These are phyloP conservation scores for Diogma glabrata DNA, from an alignment of 2,888 invertebrate species.

Conservation along the genomic window DNA sequence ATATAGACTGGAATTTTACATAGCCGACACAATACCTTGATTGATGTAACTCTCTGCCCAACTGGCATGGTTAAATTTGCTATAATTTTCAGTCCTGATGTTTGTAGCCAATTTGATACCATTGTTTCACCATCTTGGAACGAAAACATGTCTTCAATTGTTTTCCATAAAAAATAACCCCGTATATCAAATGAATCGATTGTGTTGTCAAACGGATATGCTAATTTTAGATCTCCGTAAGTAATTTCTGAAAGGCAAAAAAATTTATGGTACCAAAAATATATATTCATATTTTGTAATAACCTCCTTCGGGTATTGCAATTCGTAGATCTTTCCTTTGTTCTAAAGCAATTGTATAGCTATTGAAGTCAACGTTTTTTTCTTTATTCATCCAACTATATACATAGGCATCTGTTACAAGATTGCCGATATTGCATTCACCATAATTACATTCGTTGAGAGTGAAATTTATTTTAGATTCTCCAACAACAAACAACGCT, in stretches of 20 bases:
- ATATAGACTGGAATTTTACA: constrained; percentile 53
- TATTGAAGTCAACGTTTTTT: constrained; percentile 46
- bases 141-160: constrained; percentile 45
- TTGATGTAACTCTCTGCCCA: constrained; percentile 46
- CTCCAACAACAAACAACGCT: constrained; percentile 47
- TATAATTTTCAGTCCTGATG: constrained; percentile 39
- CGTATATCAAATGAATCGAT: constrained; percentile 57
- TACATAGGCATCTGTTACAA: constrained; percentile 60
- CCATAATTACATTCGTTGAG: constrained; percentile 54
- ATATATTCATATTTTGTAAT: too few relatives aligned
- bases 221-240: constrained; percentile 53
- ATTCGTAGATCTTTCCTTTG: constrained; percentile 62
- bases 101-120: constrained; percentile 43
- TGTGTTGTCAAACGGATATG: constrained; percentile 66
- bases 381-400: constrained; percentile 37
- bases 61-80: constrained; percentile 42
- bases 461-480: constrained; percentile 41
- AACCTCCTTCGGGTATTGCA: constrained; percentile 51
- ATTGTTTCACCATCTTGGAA: too few relatives aligned
- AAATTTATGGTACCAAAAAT: too few relatives aligned
- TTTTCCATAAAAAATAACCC: constrained; percentile 50
- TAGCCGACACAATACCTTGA: constrained; percentile 45
- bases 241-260: too few relatives aligned
- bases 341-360: constrained; percentile 53
- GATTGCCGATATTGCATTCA: constrained; percentile 66